A percentile compares a stretch with the other conserved stretches of the same genome.
Conservation (phyloP, 2,113 vertebrate genomes). For the Lamprotornis superbus region DNA sequence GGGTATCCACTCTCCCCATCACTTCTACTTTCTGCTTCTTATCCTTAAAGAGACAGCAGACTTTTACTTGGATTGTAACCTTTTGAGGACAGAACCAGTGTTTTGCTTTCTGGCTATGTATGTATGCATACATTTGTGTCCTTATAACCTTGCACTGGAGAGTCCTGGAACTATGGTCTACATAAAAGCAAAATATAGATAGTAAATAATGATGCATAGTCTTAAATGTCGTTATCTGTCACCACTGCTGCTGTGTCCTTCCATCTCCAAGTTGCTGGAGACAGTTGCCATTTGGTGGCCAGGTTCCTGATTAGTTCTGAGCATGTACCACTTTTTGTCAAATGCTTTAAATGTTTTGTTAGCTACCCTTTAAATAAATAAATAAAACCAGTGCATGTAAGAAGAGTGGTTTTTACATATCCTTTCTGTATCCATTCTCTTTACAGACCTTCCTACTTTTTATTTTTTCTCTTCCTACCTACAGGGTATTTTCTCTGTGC, state of each 20-base stretch:
- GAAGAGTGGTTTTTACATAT: neutral
- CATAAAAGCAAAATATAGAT: neutral
- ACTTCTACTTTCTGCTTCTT: neutral
- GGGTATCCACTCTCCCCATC: neutral
- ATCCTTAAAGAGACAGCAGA: neutral
- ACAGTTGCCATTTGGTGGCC: neutral
- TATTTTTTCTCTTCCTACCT: neutral
- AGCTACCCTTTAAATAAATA: neutral
- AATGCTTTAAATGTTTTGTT: neutral
- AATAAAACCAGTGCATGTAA: neutral
- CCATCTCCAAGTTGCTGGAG: neutral
- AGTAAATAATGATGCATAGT: neutral
- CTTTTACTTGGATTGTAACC: neutral
- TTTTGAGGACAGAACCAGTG: neutral
- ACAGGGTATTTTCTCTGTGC: neutral
- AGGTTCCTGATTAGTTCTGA: neutral
- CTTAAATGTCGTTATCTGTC: neutral
- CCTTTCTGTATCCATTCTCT: neutral
- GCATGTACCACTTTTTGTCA: neutral
- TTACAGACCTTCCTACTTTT: neutral
- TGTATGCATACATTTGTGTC: neutral
- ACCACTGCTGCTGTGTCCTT: neutral
- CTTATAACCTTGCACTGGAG: neutral
- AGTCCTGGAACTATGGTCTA: neutral
- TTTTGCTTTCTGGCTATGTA: neutral